Conservation (phyloP, 2,797 vertebrate genomes). For the Gephyroberyx darwinii region DNA sequence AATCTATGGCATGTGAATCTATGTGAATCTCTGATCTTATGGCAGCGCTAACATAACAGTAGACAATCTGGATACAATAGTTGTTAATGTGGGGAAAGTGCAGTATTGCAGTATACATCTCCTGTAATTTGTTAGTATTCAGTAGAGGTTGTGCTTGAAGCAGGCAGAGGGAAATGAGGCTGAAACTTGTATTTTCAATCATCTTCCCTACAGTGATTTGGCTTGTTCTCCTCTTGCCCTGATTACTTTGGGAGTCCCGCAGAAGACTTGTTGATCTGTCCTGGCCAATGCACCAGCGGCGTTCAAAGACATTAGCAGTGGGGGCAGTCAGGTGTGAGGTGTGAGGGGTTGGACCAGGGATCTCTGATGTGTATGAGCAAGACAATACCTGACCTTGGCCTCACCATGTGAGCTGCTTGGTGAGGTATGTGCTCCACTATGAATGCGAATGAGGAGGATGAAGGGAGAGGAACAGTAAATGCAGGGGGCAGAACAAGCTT, state of each 20-base stretch:
- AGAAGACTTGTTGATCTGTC: constrained; percentile 63
- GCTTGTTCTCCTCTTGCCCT: constrained; percentile 16
- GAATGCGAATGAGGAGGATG: constrained; percentile 71
- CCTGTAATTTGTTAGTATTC: constrained; percentile 35
- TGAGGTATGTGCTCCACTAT: constrained; percentile 42
- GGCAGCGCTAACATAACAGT: constrained; percentile 32
- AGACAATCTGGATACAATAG: constrained; percentile 39
- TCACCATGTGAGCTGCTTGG: constrained; percentile 52
- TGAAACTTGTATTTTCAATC: constrained; percentile 36
- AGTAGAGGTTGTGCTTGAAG: constrained; percentile 15
- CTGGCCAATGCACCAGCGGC: constrained; percentile 41
- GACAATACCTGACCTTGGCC: constrained; percentile 77
- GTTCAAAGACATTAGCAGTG: constrained; percentile 65
- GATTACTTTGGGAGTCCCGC: constrained; percentile 46
- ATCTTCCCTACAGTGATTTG: constrained; percentile 19
- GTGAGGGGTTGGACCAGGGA: constrained; percentile 46
- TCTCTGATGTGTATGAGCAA: constrained; percentile 69
- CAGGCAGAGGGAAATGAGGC: constrained; percentile 8
- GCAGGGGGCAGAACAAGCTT: constrained; percentile 42
- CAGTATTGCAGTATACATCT: not conserved
- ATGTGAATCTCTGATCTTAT: constrained; percentile 47
- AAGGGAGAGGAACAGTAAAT: constrained; percentile 11
- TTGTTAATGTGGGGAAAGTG: constrained; percentile 19
- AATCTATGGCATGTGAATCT: too few relatives aligned
- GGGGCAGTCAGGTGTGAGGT: constrained; percentile 60